Evolutionary conservation across 1,140 invertebrate genomes (phyloP).

Genomic region (Papilio xuthus): DNA sequence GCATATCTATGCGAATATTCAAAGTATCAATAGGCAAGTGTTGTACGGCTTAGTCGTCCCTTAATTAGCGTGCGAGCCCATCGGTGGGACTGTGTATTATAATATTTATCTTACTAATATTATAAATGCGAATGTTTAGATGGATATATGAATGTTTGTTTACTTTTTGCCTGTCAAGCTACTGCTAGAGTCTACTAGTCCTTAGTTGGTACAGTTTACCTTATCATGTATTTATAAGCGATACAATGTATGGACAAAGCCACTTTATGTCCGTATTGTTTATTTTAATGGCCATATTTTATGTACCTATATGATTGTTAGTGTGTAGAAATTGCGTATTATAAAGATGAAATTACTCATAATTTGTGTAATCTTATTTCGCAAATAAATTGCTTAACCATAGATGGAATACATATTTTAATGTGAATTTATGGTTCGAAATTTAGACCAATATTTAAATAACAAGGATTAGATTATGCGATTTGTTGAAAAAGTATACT

Average conservation of each 20-base stretch:
- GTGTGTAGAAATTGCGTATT: constrained; percentile 52
- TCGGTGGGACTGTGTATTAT: background rate
- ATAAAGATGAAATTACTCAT: constrained; percentile 51
- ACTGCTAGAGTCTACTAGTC: background rate
- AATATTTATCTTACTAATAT: background rate
- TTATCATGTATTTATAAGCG: constrained; percentile 25
- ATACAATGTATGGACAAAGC: constrained; percentile 57
- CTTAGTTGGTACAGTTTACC: background rate
- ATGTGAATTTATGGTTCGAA: constrained; percentile 1
- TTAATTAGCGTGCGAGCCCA: background rate
- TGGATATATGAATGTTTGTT: too few species aligned
- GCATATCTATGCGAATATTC: background rate
- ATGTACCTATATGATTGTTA: constrained; percentile 57
- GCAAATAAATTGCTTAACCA: constrained; percentile 23
- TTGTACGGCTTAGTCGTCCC: background rate
- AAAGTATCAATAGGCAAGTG: background rate
- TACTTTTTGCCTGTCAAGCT: background rate
- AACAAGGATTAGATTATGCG: constrained; percentile 21
- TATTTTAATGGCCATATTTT: constrained; percentile 62
- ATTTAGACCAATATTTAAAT: constrained; percentile 29
- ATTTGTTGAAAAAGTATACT: background rate
- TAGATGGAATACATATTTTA: constrained; percentile 4
- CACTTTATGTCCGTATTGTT: constrained; percentile 58
- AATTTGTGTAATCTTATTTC: background rate
- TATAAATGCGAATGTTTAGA: too few species aligned